Percentiles rank a stretch among this genome's conserved stretches.
Evolutionary conservation across 2,113 vertebrate species (phyloP).

Genomic region (Nothocercus julius): DNA sequence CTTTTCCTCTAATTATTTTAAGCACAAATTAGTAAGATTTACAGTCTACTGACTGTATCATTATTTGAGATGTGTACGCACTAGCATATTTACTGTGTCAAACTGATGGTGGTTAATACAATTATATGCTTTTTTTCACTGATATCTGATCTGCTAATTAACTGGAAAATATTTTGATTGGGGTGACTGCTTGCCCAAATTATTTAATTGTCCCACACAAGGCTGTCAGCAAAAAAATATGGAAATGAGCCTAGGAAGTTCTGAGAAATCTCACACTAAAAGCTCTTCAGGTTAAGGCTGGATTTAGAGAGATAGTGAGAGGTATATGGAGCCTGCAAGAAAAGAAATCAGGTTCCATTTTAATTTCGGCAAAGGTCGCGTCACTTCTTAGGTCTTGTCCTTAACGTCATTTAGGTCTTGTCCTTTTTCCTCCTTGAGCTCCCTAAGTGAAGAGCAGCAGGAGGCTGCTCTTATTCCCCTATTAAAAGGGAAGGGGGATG

Average conservation of each 20-base stretch:
- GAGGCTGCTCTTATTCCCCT: background rate
- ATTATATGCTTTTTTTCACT: constrained; percentile 68
- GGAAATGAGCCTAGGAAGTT: constrained; percentile 32
- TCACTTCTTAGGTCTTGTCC: too few relatives aligned
- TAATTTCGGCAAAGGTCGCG: background rate
- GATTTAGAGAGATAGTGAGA: background rate
- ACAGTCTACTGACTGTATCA: constrained; percentile 20
- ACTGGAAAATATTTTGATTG: constrained; percentile 70
- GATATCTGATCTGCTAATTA: constrained; percentile 69
- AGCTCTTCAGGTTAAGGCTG: background rate
- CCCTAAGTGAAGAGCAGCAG: background rate
- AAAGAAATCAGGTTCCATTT: background rate
- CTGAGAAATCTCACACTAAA: constrained; percentile 34
- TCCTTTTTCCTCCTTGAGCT: background rate
- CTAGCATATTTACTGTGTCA: constrained; percentile 59
- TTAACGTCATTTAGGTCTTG: background rate
- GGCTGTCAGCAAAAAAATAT: constrained; percentile 35
- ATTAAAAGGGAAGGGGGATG: background rate
- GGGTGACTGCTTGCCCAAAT: constrained; percentile 70
- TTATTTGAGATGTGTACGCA: constrained; percentile 33
- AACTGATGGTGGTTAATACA: constrained; percentile 62
- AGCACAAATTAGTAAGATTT: constrained; percentile 46
- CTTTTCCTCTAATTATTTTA: constrained; percentile 44
- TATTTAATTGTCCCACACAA: constrained; percentile 63
- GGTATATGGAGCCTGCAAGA: background rate